Conservation (phyloP, 2,113 vertebrate species). For the Alces alces region DNA sequence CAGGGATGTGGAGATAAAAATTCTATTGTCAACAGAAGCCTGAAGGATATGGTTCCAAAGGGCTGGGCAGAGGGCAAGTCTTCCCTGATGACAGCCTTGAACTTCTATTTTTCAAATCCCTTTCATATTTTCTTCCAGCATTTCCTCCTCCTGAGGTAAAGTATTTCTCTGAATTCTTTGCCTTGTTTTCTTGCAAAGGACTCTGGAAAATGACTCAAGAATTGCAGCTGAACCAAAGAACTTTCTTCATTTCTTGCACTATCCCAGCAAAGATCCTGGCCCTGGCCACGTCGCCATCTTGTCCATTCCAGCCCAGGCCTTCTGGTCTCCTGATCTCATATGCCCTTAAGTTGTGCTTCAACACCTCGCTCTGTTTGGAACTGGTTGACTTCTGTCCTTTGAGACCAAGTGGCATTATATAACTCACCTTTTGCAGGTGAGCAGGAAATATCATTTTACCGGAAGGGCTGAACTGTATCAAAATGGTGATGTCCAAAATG, state of each 20-base stretch:
- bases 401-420: background rate
- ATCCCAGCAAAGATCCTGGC: background rate
- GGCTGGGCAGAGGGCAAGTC: background rate
- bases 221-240: background rate
- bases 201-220: background rate
- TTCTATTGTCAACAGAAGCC: background rate
- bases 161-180: background rate
- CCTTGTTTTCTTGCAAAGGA: background rate
- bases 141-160: background rate
- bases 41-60: background rate
- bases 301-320: too few relatives aligned
- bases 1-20: background rate
- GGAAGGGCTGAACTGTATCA: slow-evolving; percentile 4
- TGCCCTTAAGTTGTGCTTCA: background rate
- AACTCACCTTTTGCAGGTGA: background rate
- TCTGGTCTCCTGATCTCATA: background rate
- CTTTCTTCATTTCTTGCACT: background rate
- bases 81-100: background rate
- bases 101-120: background rate
- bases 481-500: background rate
- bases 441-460: background rate
- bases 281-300: background rate
- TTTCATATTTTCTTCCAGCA: background rate
- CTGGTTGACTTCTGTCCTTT: background rate
- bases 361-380: background rate